A percentile compares a stretch with the other conserved stretches of the same genome.
phyloP scores from a whole-genome alignment of 2,888 invertebrate genomes.

The Reticulitermes lucifugus region DNA sequence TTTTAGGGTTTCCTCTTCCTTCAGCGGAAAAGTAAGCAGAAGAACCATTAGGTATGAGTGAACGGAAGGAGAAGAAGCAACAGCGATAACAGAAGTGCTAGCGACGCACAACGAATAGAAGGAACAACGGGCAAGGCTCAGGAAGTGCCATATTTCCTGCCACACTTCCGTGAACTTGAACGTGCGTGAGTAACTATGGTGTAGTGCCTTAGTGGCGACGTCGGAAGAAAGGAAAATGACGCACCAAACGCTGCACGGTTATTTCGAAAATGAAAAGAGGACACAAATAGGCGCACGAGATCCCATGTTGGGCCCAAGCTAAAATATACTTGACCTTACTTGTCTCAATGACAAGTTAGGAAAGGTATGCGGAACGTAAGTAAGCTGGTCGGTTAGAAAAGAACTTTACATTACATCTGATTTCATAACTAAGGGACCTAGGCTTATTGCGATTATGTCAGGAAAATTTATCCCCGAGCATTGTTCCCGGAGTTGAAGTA shows the following conservation, averaged over 20 bases:
- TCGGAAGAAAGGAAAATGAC: not conserved
- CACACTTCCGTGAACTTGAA: not conserved
- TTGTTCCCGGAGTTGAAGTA: no score
- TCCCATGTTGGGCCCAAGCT: no score
- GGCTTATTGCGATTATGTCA: no score
- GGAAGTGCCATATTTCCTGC: conserved; percentile 16
- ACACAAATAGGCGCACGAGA: no score
- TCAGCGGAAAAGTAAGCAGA: not conserved
- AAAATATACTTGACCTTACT: no score
- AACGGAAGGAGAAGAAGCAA: not conserved
- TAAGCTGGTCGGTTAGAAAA: no score
- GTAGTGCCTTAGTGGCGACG: not conserved
- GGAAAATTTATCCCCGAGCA: no score
- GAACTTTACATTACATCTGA: no score
- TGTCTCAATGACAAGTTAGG: no score
- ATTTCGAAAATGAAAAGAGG: not conserved
- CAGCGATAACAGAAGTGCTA: not conserved
- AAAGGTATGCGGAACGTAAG: no score
- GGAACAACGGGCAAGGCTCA: conserved; percentile 13
- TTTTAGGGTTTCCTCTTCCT: not conserved
- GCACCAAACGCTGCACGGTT: not conserved
- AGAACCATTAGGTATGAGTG: conserved; percentile 6
- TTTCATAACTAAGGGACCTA: no score
- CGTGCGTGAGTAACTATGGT: not conserved
- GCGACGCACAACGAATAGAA: conserved; percentile 9